Conservation (phyloP, 2,888 invertebrate species). For the Lochmaea crataegi region DNA sequence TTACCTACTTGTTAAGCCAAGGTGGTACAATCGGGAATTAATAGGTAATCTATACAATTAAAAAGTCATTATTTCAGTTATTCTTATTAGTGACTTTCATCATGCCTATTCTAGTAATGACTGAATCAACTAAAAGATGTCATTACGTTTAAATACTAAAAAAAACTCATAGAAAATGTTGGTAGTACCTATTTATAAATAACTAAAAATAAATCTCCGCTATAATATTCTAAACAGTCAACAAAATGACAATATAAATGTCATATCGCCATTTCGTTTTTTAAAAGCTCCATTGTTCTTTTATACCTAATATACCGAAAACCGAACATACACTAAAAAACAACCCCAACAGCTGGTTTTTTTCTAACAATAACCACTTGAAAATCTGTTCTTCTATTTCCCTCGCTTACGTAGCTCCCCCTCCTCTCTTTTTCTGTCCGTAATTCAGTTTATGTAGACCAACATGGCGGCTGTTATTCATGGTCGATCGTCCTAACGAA, state of each 20-base stretch:
- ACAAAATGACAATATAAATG: not conserved
- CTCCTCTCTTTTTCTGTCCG: slow-evolving; percentile 20
- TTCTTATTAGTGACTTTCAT: too few species aligned
- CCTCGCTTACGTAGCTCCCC: slow-evolving; percentile 24
- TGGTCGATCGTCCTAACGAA: slow-evolving; percentile 29
- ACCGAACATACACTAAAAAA: slow-evolving; percentile 35
- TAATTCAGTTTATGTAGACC: slow-evolving; percentile 41
- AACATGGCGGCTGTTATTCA: slow-evolving; percentile 37
- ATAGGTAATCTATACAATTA: too few species aligned
- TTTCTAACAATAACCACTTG: slow-evolving; percentile 54
- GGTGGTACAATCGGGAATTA: too few species aligned
- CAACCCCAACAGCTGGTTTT: slow-evolving; percentile 53
- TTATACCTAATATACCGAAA: slow-evolving; percentile 18
- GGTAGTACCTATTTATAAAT: too few species aligned
- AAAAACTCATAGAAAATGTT: too few species aligned
- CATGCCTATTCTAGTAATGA: too few species aligned
- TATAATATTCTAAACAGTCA: not conserved
- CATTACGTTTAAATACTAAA: too few species aligned
- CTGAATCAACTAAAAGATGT: too few species aligned
- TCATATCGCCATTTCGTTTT: slow-evolving; percentile 26
- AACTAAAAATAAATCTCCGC: not conserved
- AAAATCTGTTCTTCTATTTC: slow-evolving; percentile 52
- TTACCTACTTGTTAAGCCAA: too few species aligned
- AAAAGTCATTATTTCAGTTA: too few species aligned
- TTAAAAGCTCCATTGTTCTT: slow-evolving; percentile 23